A percentile compares a stretch with the other conserved stretches of the same genome.
Conservation (phyloP, 2,888 invertebrate species). For the Biston betularia region DNA sequence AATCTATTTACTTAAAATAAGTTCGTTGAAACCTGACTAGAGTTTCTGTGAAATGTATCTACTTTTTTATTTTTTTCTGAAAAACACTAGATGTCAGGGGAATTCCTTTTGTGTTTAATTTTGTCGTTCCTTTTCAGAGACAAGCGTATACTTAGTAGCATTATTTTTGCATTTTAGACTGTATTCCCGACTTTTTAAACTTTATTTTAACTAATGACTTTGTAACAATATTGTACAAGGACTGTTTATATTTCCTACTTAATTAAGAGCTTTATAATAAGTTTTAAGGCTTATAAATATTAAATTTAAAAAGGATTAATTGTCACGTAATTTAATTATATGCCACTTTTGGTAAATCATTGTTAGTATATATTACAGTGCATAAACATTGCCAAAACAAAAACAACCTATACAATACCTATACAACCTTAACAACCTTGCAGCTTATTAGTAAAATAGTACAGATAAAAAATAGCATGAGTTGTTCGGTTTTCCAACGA, state of each 20-base stretch:
- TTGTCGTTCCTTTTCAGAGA: conserved; percentile 20
- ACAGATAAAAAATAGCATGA: no score
- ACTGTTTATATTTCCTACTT: conserved; percentile 17
- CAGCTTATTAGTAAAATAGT: no score
- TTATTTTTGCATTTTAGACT: conserved; percentile 34
- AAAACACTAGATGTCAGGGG: conserved; percentile 21
- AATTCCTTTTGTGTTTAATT: conserved; percentile 35
- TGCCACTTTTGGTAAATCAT: no score
- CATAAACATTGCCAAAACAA: no score
- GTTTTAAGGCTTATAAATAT: conserved; percentile 1
- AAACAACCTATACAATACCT: no score
- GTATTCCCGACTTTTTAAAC: conserved; percentile 17
- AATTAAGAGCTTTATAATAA: neutral
- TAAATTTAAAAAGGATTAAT: neutral
- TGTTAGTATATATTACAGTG: no score
- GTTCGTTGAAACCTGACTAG: no score
- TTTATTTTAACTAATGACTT: conserved; percentile 13
- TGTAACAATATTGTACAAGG: conserved; percentile 18
- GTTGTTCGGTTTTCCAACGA: no score
- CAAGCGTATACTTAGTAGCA: conserved; percentile 20
- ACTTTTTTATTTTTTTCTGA: neutral
- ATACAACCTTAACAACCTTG: no score
- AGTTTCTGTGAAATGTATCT: no score
- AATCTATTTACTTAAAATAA: no score
- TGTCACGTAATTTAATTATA: no score